Percentiles rank a stretch among this genome's conserved stretches.
Conservation (phyloP, 2,113 vertebrate genomes). For the Centropus bengalensis region DNA sequence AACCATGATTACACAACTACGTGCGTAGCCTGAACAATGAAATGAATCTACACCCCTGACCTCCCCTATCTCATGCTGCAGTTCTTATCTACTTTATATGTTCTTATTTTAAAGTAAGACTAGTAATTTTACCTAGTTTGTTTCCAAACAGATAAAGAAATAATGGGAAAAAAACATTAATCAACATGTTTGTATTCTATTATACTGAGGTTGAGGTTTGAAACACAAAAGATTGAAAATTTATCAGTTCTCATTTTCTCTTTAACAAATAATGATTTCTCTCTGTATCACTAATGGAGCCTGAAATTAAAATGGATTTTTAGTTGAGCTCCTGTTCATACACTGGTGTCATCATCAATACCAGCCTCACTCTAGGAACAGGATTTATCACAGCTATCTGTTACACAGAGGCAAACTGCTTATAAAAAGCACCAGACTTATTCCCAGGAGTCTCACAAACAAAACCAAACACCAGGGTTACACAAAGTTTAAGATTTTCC, state of each 20-base stretch:
- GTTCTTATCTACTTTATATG: not conserved
- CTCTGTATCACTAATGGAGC: constrained; percentile 41
- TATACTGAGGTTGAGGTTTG: not conserved
- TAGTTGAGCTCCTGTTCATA: not conserved
- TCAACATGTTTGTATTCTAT: not conserved
- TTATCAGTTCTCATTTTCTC: constrained; percentile 12
- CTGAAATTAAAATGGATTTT: constrained; percentile 69
- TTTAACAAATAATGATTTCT: constrained; percentile 62
- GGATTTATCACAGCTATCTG: constrained; percentile 14
- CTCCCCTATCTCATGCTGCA: not conserved
- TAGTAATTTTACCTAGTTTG: not conserved
- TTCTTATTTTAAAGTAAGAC: not conserved
- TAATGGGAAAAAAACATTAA: not conserved
- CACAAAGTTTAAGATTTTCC: not conserved
- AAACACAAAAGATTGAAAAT: not conserved
- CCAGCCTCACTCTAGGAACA: not conserved
- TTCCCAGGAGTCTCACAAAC: not conserved
- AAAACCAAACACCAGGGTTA: not conserved
- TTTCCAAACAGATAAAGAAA: not conserved
- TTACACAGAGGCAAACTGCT: not conserved
- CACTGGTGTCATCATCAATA: not conserved
- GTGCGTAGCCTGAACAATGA: not conserved
- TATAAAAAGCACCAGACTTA: not conserved
- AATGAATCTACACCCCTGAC: not conserved
- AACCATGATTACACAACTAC: not conserved